Conservation (phyloP, 1,140 invertebrate species). For the Musca domestica region DNA sequence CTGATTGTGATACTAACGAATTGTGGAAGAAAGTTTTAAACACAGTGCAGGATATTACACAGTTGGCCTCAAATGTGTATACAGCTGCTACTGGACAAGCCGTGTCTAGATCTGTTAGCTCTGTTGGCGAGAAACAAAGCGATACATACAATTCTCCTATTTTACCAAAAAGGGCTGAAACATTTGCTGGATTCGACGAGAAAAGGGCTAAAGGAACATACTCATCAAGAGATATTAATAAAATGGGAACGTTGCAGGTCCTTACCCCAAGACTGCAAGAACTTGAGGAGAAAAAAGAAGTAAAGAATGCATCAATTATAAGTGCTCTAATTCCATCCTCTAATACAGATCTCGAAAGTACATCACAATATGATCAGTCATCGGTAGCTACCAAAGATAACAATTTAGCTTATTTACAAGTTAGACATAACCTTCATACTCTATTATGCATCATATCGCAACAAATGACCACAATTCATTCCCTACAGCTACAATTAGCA, state of each 20-base stretch:
- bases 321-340: conserved; percentile 15
- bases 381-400: conserved; percentile 59
- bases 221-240: conserved; percentile 34
- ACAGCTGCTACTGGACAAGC: conserved; percentile 69
- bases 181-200: conserved; percentile 91
- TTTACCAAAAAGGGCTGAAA: conserved; percentile 86
- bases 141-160: conserved; percentile 77
- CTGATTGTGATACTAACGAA: conserved; percentile 63
- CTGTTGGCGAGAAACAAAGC: conserved; percentile 85
- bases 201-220: conserved; percentile 44
- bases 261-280: conserved; percentile 44
- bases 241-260: conserved; percentile 35
- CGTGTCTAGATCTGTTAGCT: conserved; percentile 81
- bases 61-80: conserved; percentile 69
- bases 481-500: conserved; percentile 65
- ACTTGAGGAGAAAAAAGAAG: conserved; percentile 44
- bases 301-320: conserved; percentile 30
- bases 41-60: conserved; percentile 65
- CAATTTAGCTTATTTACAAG: conserved; percentile 68
- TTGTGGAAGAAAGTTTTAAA: conserved; percentile 70
- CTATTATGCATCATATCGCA: conserved; percentile 79
- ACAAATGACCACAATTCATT: conserved; percentile 81
- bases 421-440: conserved; percentile 80
- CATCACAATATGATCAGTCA: not conserved
- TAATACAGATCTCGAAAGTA: conserved; percentile 54